Evolutionary conservation across 2,888 invertebrate genomes (phyloP).

Genomic region (Rugalucina vietnamica): DNA sequence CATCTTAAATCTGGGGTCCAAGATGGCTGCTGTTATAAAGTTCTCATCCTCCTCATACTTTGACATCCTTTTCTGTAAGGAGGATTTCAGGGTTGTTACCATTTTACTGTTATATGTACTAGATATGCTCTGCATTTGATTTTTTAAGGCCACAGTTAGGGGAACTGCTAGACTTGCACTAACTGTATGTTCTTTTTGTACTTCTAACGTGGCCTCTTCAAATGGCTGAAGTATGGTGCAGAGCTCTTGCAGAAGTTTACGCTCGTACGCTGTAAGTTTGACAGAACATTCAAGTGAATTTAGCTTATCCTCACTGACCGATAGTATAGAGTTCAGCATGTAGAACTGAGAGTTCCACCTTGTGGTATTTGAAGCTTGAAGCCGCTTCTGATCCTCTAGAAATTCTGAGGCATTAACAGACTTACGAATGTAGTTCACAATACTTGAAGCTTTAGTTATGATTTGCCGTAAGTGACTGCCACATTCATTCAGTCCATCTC

Average conservation of each 20-base stretch:
- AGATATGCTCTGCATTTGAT: slow-evolving; percentile 19
- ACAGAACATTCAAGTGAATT: neutral
- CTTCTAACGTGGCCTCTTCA: slow-evolving; percentile 30
- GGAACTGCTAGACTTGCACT: slow-evolving; percentile 29
- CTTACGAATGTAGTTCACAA: slow-evolving; percentile 30
- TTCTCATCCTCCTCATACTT: neutral
- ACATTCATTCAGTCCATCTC: slow-evolving; percentile 38
- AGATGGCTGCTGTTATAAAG: slow-evolving; percentile 17
- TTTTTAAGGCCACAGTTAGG: slow-evolving; percentile 18
- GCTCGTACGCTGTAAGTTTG: slow-evolving; percentile 31
- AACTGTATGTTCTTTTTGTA: slow-evolving; percentile 27
- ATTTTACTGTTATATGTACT: slow-evolving; percentile 33
- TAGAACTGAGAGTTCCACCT: slow-evolving; percentile 40
- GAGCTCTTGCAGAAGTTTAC: slow-evolving; percentile 33
- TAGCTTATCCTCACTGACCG: slow-evolving; percentile 34
- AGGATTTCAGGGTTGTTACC: slow-evolving; percentile 16
- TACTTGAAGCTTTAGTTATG: slow-evolving; percentile 28
- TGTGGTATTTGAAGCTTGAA: slow-evolving; percentile 38
- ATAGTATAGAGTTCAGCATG: slow-evolving; percentile 37
- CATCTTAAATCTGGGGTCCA: slow-evolving; percentile 40
- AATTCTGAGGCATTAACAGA: slow-evolving; percentile 26
- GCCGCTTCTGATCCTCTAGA: slow-evolving; percentile 35
- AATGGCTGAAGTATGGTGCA: slow-evolving; percentile 26
- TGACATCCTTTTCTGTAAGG: neutral
- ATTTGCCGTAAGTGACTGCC: slow-evolving; percentile 19